Evolutionary conservation across 1,140 invertebrate species (phyloP).

Genomic region (Galendromus occidentalis): DNA sequence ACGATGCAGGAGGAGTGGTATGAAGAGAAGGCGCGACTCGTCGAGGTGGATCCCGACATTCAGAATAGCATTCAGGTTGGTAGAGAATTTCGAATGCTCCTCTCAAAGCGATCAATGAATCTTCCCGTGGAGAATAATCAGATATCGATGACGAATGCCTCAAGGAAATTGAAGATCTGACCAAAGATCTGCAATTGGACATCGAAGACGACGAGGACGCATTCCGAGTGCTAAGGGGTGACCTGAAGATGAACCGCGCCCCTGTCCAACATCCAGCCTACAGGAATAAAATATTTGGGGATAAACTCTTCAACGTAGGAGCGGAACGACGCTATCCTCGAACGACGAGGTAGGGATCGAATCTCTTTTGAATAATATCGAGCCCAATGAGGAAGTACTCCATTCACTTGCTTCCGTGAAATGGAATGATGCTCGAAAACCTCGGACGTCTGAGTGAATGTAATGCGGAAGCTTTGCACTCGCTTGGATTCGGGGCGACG

Average conservation of each 20-base stretch:
- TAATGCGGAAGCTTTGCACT: no score
- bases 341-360: neutral
- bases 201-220: neutral
- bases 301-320: neutral
- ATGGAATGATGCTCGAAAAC: neutral
- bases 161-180: neutral
- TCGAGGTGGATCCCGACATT: slow-evolving; percentile 3
- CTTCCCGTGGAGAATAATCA: no score
- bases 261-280: neutral
- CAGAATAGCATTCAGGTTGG: slow-evolving; percentile 8
- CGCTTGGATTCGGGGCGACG: no score
- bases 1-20: slow-evolving; percentile 10
- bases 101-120: neutral
- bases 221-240: neutral
- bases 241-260: neutral
- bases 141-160: neutral
- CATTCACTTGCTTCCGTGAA: no score
- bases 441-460: neutral
- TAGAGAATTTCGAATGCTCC: no score
- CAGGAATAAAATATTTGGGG: slow-evolving; percentile 1
- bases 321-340: neutral
- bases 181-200: neutral
- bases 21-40: neutral
- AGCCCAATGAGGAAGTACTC: no score
- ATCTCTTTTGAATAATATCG: no score